phyloP scores from a whole-genome alignment of 2,888 invertebrate genomes.

The Girardia tigrina region DNA sequence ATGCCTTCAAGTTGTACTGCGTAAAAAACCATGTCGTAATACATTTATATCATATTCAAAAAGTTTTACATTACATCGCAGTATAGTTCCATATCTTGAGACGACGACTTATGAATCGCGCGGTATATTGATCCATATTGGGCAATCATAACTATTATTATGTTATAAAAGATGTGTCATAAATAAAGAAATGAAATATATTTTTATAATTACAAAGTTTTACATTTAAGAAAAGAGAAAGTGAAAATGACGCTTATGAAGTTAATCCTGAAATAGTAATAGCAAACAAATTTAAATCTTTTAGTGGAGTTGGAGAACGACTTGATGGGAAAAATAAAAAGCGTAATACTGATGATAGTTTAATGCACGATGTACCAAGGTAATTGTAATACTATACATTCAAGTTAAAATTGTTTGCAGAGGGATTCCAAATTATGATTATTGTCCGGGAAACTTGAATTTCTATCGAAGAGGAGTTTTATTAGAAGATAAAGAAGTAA shows the following conservation, averaged over 20 bases:
- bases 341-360: not conserved
- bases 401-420: too few species aligned
- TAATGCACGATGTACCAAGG: not conserved
- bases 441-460: not conserved
- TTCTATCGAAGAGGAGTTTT: not conserved
- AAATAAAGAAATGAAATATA: not conserved
- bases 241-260: not conserved
- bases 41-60: too few species aligned
- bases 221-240: not conserved
- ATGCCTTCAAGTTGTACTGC: too few species aligned
- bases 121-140: not conserved
- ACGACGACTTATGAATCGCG: too few species aligned
- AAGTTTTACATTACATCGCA: too few species aligned
- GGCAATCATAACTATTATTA: not conserved
- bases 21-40: too few species aligned
- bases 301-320: not conserved
- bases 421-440: not conserved
- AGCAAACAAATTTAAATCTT: not conserved
- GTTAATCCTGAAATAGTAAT: not conserved
- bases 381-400: too few species aligned
- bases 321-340: slow-evolving; percentile 26
- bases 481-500: not conserved
- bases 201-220: not conserved
- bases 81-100: too few species aligned
- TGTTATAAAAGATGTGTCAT: not conserved